Base-by-base conservation (phyloP, 2,797 vertebrate species). In the Chrosomus eos region DNA sequence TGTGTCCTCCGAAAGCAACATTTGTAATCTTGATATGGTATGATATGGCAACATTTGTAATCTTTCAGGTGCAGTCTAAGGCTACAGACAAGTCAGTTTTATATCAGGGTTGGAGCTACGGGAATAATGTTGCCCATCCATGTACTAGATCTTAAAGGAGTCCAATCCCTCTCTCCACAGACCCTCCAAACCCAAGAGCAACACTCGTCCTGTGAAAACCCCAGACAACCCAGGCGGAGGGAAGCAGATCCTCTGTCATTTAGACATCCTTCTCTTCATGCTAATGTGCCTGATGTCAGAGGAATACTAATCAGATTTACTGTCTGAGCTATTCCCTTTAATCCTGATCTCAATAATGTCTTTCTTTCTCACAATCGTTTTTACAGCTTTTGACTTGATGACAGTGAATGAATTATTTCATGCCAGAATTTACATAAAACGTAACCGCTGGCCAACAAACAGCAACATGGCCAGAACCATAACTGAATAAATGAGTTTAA, bases 281-380 rank as follows among this genome's bases (percentile, higher is more conserved):
- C 26, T 85, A 88, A 88, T 87, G 72, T 45, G n/a, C 79, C 58
- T 87, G 73, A 62, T 77, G 88, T 85, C 82, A 72, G 73, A 72
- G 38, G 62, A 83, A 87, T 87, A 75, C 58, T 86, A 87, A 89
- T 84, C 81, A 81, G 71, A 85, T 86, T 71, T 82, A 71, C 45
- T 33, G 60, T 84, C 67, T 38, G 62, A 7, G n/a, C 77, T 55
- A 26, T 60, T 28, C 67, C 74, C 53, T 40, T 82, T 45, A 53
- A 58, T 33, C 18, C 28, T 68, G 26, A 60, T 51, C 80, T 26
- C 23, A 38, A 51, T 62, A 40, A 76, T 43, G 33, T 45, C 51
- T 68, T 23, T 74, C 31, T 26, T 23, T 45, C 64, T 6, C 23
- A 1, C 19, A 51, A 60, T 60, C 26, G 9, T 67, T 73, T 81